Base-by-base conservation (phyloP, 2,797 vertebrate species). In the Trachops cirrhosus region DNA sequence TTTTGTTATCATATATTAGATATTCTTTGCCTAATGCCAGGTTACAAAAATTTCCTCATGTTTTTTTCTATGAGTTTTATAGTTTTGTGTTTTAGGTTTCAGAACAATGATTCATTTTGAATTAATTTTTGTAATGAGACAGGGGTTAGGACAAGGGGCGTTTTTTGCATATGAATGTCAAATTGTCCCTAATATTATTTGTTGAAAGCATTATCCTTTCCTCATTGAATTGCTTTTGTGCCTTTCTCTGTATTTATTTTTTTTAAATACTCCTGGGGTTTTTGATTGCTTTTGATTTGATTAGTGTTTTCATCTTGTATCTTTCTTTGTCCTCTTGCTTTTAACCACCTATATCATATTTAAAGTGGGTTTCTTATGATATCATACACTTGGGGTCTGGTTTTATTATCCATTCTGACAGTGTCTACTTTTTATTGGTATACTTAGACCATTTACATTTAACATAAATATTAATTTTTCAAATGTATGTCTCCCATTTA, bases 281-380 rank as follows among this genome's bases (percentile, higher is more conserved):
- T 92, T 82, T 74, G 1, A 41, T 91, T 84, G 85, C 8, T 82
- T 91, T 91, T 89, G 41, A 90, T 74, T 77, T 89, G 26, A 50
- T 85, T n/a, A 74, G 18, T 37, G 19, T 89, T 92, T 94, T 91
- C 44, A 37, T 82, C 11, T 6, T 16, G 6, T 89, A 68, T 89
- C 34, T 59, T 34, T 54, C 75, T 86, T 67, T 79, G 85, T 80
- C 46, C 37, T 80, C 64, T 75, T 95, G 24, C 52, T 73, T 68
- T 80, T 68, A 80, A 57, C 15, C 9, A 59, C 24, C 24, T 24
- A 18, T 80, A 16, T 80, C 9, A 37, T 50, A 29, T 73, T 93
- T 62, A 87, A 91, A 77, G 46, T 52, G 50, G 46, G 37, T 78
- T 73, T 92, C 67, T 92, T 68, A 0, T 68, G 67, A 70, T 8